Evolutionary conservation across 2,888 invertebrate genomes (phyloP).

Genomic region (Megalurothrips usitatus): DNA sequence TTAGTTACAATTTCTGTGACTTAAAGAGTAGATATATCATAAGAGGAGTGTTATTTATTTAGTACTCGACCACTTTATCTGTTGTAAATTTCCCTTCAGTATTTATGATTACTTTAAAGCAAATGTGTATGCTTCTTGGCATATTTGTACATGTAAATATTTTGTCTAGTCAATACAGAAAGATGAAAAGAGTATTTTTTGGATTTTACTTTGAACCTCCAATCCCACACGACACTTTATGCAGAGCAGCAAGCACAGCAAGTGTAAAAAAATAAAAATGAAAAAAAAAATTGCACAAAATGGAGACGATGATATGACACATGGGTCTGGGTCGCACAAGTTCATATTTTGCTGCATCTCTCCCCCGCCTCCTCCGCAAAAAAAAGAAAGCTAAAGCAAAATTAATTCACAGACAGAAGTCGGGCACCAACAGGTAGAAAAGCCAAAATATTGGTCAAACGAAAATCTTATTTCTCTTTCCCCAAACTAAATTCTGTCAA

Average conservation of each 20-base stretch:
- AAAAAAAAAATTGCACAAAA: not conserved
- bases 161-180: slow-evolving; percentile 17
- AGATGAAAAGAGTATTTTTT: not conserved
- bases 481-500: no score
- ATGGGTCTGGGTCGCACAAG: no score
- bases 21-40: not conserved
- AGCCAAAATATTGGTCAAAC: no score
- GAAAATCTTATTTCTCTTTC: no score
- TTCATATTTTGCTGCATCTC: no score
- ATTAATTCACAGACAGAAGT: no score
- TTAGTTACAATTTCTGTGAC: not conserved
- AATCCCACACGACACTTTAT: not conserved
- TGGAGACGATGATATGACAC: no score
- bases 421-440: no score
- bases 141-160: not conserved
- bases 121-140: not conserved
- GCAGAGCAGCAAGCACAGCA: not conserved
- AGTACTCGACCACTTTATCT: not conserved
- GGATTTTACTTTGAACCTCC: no score
- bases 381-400: no score
- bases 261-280: no score
- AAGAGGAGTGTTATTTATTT: not conserved
- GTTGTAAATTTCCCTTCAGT: not conserved
- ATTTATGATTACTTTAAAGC: slow-evolving; percentile 10
- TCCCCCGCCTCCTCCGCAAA: no score